Base-by-base conservation (phyloP, 2,888 invertebrate species). In the Protophormia terraenovae region DNA sequence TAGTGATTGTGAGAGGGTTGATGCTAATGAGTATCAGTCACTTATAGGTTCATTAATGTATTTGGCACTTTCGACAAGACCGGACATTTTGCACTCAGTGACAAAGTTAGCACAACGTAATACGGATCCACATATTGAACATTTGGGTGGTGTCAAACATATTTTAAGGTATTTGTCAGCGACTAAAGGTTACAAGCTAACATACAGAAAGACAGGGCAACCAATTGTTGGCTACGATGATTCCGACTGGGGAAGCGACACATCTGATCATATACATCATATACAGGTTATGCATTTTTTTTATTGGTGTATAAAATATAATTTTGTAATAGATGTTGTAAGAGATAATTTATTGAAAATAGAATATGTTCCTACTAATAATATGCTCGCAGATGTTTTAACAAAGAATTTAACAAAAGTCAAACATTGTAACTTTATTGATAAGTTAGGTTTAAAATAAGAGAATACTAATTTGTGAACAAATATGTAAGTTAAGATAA, bases 61-160 rank as follows among this genome's bases (percentile, higher is more conserved):
- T 50, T 16, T 87, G 6, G 86, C 86, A 2, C 55, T 87, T 8
- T 83, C 80, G 4, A 84, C 87, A 1, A 79, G 87, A 0, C 84
- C 87, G 3, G 87, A 87, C 16, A 87, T 87, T 3, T 7, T 87
- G 2, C 87, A 87, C 45, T 87, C 87, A 0, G 84, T 87, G 0
- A 84, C 77, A 27, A 87, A 88, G 66, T 47, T 88, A 8, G 71
- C 88, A 0, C 88, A 89, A 29, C 80, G 60, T 5, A 89, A 87
- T 27, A 83, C 22, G 0, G 73, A 88, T 62, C 87, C 88, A 8
- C 87, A 88, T 71, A 14, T 19, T 1, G 89, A 89, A 45, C 88
- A 77, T 32, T 38, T 29, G 3, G 1, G 12, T 19, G 69, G 55
- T 41, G 47, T 71, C 0, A 83, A 69, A 35, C 78, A 83, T n/a